A percentile compares a stretch with the other conserved stretches of the same genome.
Conservation (phyloP, 2,797 vertebrate species). For the Enteromius anoplus region DNA sequence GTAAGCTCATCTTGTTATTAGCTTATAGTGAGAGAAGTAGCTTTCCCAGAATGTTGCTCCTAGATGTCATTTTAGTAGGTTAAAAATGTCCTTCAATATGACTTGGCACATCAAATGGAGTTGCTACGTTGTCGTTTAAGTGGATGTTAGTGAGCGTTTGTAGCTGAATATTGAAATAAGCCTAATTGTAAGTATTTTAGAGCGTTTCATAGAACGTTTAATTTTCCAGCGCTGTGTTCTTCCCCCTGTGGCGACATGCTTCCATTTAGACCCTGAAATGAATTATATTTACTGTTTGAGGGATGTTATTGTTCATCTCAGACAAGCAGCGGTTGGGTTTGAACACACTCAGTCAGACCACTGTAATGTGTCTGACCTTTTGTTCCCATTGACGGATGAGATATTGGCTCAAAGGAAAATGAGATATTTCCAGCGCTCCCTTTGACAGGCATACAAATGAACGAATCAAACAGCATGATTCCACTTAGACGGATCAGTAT, state of each 20-base stretch:
- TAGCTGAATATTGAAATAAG: neutral
- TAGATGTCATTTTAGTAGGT: neutral
- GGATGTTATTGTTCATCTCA: conserved; percentile 51
- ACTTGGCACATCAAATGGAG: neutral
- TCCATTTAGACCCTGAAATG: conserved; percentile 35
- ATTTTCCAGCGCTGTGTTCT: conserved; percentile 12
- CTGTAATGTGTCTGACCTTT: conserved; percentile 65
- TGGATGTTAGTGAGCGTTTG: neutral
- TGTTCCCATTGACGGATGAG: conserved; percentile 62
- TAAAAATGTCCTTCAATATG: neutral
- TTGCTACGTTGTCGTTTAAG: neutral
- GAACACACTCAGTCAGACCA: conserved; percentile 50
- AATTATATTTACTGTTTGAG: conserved; percentile 51
- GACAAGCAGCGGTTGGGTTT: conserved; percentile 50
- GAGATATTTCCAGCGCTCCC: conserved; percentile 60
- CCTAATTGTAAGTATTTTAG: conserved; percentile 21
- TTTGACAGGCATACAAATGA: conserved; percentile 64
- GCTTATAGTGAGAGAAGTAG: neutral
- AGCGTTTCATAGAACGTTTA: conserved; percentile 9
- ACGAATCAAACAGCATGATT: conserved; percentile 56
- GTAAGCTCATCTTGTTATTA: neutral
- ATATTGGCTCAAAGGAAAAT: conserved; percentile 59
- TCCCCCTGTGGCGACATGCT: conserved; percentile 36
- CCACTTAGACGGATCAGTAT: conserved; percentile 54
- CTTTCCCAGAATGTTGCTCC: neutral